Base-by-base conservation (phyloP, 2,113 vertebrate genomes). In the Ctenodactylus gundi region DNA sequence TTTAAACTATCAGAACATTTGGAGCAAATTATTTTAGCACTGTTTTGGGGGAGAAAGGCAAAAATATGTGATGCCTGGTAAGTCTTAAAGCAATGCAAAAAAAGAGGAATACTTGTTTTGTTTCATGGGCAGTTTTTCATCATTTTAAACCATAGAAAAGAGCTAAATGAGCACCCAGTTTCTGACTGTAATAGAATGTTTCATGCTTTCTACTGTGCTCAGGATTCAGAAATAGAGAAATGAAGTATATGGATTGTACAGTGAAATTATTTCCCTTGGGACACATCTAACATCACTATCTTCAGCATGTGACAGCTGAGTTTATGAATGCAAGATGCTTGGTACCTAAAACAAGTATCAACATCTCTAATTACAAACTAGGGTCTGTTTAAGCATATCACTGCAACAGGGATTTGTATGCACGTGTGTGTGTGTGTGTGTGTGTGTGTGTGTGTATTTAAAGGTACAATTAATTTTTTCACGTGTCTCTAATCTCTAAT, bases 151-250 rank as follows among this genome's bases (percentile, higher is more conserved):
- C 41, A n/a, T 39, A 34, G 36, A 23, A 41, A 64, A 57, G 29
- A 86, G 3, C 7, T 91, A 58, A 93, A 23, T 68, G 36, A 81
- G 82, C 95, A 87, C 62, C 29, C 0, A 88, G 80, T 83, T 95
- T 91, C 36, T 51, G 89, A 87, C 41, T 29, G 21, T 15, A 82
- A 18, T 39, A 36, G 60, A 58, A 91, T 84, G 29, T 73, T 86
- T 51, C 53, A 85, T 51, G 29, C 53, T 84, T 85, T 23, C 46
- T 72, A 6, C 29, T 60, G 13, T 53, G 53, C 1, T 87, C n/a
- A 72, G 20, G 4, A 94, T 46, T 29, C n/a, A 46, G 53, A 29
- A 94, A 86, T 15, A 23, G 14, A 65, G 82, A 2, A 21, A 53
- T 21, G 53, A 12, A 75, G 3, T 65, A 27, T 29, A n/a, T 11